A percentile compares a stretch with the other conserved stretches of the same genome.
These are phyloP conservation scores for Osmerus mordax DNA, from an alignment of 2,113 vertebrate species.

Conservation along the genomic window DNA sequence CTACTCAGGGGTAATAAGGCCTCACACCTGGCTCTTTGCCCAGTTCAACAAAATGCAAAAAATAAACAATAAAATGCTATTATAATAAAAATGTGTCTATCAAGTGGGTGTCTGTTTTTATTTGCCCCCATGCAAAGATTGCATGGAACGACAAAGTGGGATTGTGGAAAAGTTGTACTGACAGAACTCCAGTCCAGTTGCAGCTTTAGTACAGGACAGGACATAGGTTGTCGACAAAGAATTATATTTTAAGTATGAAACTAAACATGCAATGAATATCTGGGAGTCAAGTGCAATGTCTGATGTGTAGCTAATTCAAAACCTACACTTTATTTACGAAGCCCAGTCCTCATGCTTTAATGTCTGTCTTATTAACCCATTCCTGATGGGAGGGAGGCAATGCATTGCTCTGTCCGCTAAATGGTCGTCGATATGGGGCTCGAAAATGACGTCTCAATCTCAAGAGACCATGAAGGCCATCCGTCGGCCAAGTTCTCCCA, in stretches of 20 bases:
- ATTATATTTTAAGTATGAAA: neutral
- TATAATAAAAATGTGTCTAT: slow-evolving; percentile 41
- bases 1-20: slow-evolving; percentile 13
- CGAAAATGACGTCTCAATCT: slow-evolving; percentile 37
- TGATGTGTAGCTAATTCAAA: neutral
- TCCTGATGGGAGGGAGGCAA: slow-evolving; percentile 48
- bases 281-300: neutral
- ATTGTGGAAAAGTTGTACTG: too few species aligned
- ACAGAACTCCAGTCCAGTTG: too few species aligned
- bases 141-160: neutral
- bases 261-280: too few species aligned
- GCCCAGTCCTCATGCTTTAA: slow-evolving; percentile 19
- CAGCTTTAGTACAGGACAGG: too few species aligned
- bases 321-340: slow-evolving; percentile 30
- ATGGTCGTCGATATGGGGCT: slow-evolving; percentile 53
- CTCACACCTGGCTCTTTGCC: slow-evolving; percentile 27
- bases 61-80: slow-evolving; percentile 41
- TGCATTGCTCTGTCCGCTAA: slow-evolving; percentile 23
- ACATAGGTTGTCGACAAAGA: too few species aligned
- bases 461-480: slow-evolving; percentile 42
- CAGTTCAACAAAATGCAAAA: slow-evolving; percentile 22
- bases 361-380: slow-evolving; percentile 37
- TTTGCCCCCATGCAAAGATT: neutral
- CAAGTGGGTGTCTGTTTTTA: slow-evolving; percentile 15
- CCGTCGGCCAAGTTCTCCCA: neutral